Conservation (phyloP, 1,140 invertebrate genomes). For the Cryptotermes secundus region DNA sequence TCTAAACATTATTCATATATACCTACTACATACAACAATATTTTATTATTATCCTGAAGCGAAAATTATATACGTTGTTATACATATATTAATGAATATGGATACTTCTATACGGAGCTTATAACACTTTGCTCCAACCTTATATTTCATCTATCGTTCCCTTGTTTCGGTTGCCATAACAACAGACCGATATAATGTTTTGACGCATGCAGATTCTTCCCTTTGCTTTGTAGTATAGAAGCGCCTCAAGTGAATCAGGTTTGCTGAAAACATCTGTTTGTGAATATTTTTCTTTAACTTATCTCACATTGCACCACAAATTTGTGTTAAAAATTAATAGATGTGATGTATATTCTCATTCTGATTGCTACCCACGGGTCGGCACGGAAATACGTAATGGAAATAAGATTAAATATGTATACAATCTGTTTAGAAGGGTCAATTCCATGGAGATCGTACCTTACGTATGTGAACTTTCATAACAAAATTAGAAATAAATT, state of each 20-base stretch:
- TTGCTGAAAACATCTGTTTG: not conserved
- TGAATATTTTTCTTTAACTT: not conserved
- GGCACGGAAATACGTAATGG: not conserved
- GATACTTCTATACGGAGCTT: not conserved
- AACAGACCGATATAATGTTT: not conserved
- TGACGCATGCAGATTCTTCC: not conserved
- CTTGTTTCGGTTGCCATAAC: constrained; percentile 1
- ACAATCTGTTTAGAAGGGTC: not conserved
- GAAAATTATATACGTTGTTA: not conserved
- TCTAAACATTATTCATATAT: not conserved
- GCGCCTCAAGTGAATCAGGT: not conserved
- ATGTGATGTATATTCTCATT: not conserved
- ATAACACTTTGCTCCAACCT: not conserved
- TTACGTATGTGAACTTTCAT: not conserved
- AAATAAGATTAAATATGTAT: not conserved
- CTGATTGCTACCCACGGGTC: not conserved
- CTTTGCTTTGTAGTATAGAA: not conserved
- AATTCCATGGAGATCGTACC: not conserved
- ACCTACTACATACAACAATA: not conserved
- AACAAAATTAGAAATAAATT: not conserved
- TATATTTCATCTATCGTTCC: not conserved
- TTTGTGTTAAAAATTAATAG: constrained; percentile 10
- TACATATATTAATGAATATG: not conserved
- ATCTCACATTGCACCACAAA: not conserved
- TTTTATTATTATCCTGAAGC: not conserved